Conservation (phyloP, 2,797 vertebrate species). For the Hipposideros larvatus region DNA sequence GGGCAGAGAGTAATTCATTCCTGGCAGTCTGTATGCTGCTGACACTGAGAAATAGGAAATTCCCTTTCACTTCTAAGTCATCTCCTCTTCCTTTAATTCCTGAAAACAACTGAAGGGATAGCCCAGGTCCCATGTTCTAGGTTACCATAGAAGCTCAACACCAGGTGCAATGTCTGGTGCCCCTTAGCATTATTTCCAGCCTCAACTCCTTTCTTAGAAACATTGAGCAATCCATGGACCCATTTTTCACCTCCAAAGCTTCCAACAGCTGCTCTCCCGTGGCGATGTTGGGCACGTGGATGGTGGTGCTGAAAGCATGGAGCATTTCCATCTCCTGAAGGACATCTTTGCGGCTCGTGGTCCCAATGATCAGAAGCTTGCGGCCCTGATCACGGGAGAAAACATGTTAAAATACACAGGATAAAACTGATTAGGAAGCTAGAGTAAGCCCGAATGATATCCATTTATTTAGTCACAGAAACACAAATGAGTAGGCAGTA, state of each 20-base stretch:
- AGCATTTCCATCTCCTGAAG: conserved; percentile 99
- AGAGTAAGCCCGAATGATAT: neutral
- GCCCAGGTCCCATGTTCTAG: neutral
- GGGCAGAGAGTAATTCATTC: neutral
- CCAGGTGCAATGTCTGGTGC: neutral
- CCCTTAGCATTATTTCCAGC: neutral
- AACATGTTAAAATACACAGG: neutral
- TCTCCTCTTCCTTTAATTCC: neutral
- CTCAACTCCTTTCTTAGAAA: neutral
- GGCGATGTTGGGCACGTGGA: conserved; percentile 96
- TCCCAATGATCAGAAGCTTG: conserved; percentile 97
- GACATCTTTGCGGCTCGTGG: conserved; percentile 96
- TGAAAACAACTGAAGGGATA: neutral
- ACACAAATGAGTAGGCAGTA: conserved; percentile 37
- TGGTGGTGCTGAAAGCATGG: conserved; percentile 96
- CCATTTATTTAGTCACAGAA: neutral
- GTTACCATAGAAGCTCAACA: neutral
- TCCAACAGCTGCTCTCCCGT: conserved; percentile 94
- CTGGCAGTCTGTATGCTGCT: neutral
- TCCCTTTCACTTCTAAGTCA: neutral
- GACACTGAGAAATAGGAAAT: neutral
- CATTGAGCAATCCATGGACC: neutral
- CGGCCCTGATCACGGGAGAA: conserved; percentile 90
- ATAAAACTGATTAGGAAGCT: neutral
- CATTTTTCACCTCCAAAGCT: conserved; percentile 93